Evolutionary conservation across 2,113 vertebrate genomes (phyloP), one percentile per base, ranked within the genome.

Genomic region (Syrmaticus mikado): DNA sequence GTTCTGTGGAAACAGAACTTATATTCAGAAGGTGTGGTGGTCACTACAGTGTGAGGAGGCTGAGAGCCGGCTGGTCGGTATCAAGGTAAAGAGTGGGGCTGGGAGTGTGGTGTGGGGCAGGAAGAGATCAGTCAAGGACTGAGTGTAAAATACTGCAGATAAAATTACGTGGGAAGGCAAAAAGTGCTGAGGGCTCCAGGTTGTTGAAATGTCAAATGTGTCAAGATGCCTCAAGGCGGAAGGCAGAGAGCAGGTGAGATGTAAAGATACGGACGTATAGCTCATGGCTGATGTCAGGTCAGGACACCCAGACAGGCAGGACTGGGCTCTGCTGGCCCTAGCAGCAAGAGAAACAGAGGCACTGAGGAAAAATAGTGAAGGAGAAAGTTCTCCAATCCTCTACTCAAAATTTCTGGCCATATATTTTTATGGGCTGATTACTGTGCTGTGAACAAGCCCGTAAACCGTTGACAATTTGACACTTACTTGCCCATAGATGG

Each of bases 401-500:
- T 6, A 20, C 2, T 4, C 70, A 46, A 2, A 60, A 3, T 5
- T 57, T 83, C 43, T 86, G 17, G n/a, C 55, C 4, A 20, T 17
- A 11, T 1, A 1, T 14, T 34, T 89, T 82, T 62, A 52, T 0
- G 0, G 34, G 22, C 58, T 73, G 30, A 9, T 60, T 55, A 8
- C 50, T 48, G 22, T 66, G 4, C 36, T 76, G 57, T 50, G 38
- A 68, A 24, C 48, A 22, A 50, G 22, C 22, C 48, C 12, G 12
- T 50, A 50, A 50, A 50, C 48, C 5, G 11, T 7, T 50, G 48
- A 22, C 48, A 50, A 28, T 14, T 40, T 4, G 2, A 85, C 75
- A n/a, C 18, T 40, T 52, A 13, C 13, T 85, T 83, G 62, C 41
- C 45, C 3, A 3, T 16, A 89, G 58, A 36, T 18, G 21, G 30